Percentiles rank a stretch among this genome's conserved stretches.
Conservation (phyloP, 2,113 vertebrate genomes). For the Tichodroma muraria region DNA sequence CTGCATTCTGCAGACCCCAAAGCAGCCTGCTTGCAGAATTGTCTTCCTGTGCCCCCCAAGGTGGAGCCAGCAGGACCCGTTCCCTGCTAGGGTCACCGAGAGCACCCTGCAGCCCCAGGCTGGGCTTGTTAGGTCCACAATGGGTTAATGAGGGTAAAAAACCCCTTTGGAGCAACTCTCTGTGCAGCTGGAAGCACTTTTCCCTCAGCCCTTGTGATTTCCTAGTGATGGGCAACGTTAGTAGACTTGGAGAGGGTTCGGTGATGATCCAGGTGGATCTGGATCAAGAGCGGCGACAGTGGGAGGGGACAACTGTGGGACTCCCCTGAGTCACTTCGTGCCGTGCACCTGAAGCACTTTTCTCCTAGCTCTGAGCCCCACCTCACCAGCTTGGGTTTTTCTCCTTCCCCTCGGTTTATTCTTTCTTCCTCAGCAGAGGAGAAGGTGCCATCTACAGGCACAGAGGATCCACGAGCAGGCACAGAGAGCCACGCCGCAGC, state of each 20-base stretch:
- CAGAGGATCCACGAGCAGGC: slow-evolving; percentile 6
- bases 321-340: rapidly evolving
- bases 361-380: not conserved
- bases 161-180: not conserved
- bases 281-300: rapidly evolving
- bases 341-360: not conserved
- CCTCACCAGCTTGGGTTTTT: not conserved
- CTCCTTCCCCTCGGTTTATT: rapidly evolving
- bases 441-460: slow-evolving; percentile 61
- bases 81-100: not conserved
- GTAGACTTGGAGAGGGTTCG: not conserved
- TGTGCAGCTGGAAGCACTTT: not conserved
- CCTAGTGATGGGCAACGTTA: not conserved
- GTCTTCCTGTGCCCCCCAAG: not conserved
- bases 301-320: not conserved
- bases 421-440: not conserved
- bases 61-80: not conserved
- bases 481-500: not conserved
- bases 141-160: not conserved
- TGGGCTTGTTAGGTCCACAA: not conserved
- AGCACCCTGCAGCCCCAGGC: not conserved
- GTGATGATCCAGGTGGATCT: not conserved
- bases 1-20: not conserved
- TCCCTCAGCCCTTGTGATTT: not conserved
- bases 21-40: not conserved